Evolutionary conservation across 2,888 invertebrate genomes (phyloP).

Genomic region (Lasioglossum vierecki): DNA sequence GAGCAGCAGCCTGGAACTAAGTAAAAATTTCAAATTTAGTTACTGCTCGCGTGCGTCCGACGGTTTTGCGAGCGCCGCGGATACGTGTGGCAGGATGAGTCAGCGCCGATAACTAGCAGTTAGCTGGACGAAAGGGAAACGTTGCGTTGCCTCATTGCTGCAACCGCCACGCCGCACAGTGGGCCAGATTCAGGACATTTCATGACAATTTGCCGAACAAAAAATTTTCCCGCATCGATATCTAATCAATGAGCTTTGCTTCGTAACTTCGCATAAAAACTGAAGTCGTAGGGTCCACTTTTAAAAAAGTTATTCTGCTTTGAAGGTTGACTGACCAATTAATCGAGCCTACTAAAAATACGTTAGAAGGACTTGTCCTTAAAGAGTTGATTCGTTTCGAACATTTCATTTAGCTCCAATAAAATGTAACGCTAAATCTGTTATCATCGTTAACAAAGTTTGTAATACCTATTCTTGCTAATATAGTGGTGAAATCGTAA

Average conservation of each 20-base stretch:
- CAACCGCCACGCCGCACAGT: background rate
- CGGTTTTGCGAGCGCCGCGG: slow-evolving; percentile 77
- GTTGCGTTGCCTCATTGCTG: background rate
- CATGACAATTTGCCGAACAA: no score
- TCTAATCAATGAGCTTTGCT: no score
- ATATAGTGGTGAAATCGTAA: background rate
- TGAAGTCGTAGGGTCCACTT: no score
- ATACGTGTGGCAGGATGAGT: slow-evolving; percentile 77
- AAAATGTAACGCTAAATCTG: background rate
- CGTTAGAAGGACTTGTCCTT: background rate
- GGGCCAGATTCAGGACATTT: no score
- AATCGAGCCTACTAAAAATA: background rate
- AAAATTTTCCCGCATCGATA: no score
- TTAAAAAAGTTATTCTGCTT: no score
- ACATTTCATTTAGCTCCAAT: background rate
- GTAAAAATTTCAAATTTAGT: slow-evolving; percentile 85
- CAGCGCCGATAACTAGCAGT: slow-evolving; percentile 68
- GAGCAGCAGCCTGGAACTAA: slow-evolving; percentile 84
- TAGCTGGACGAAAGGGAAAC: slow-evolving; percentile 22
- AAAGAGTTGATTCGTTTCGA: background rate
- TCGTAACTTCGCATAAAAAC: no score
- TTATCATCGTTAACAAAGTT: background rate
- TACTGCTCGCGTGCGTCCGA: slow-evolving; percentile 80
- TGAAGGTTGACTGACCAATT: no score
- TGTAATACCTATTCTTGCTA: background rate